Percentiles rank a stretch among this genome's conserved stretches.
These are phyloP conservation scores for Drosophila gaucha DNA, from an alignment of 2,888 invertebrate genomes.

Conservation along the genomic window DNA sequence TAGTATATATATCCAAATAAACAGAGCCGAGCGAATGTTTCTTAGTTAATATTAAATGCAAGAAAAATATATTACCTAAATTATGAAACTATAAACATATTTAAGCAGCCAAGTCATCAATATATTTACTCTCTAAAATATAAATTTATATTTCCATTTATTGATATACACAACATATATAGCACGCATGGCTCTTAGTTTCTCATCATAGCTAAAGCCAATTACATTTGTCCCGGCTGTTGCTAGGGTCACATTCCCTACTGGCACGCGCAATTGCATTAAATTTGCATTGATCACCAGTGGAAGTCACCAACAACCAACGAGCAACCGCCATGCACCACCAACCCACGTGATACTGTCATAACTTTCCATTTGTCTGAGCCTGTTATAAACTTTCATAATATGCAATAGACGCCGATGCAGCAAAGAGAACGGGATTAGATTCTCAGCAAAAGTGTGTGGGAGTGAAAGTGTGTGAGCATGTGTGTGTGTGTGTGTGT, in stretches of 20 bases:
- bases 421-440: constrained; percentile 49
- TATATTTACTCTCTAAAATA: no score
- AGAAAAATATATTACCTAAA: no score
- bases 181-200: background rate
- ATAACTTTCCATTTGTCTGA: constrained; percentile 60
- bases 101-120: no score
- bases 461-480: constrained; percentile 1
- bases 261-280: constrained; percentile 53
- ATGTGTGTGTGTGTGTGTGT: constrained; percentile 9
- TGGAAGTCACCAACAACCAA: constrained; percentile 6
- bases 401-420: constrained; percentile 33
- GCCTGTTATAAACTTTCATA: constrained; percentile 56
- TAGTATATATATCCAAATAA: background rate
- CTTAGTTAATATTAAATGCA: no score
- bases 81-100: no score
- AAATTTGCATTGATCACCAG: constrained; percentile 64
- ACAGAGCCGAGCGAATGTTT: no score
- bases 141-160: no score
- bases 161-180: background rate
- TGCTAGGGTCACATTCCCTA: constrained; percentile 12
- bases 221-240: constrained; percentile 46
- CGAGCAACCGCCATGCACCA: background rate
- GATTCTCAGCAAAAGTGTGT: background rate
- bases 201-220: constrained; percentile 17
- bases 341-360: constrained; percentile 10